phyloP scores from a whole-genome alignment of 2,113 vertebrate genomes.

The Camelus dromedarius region DNA sequence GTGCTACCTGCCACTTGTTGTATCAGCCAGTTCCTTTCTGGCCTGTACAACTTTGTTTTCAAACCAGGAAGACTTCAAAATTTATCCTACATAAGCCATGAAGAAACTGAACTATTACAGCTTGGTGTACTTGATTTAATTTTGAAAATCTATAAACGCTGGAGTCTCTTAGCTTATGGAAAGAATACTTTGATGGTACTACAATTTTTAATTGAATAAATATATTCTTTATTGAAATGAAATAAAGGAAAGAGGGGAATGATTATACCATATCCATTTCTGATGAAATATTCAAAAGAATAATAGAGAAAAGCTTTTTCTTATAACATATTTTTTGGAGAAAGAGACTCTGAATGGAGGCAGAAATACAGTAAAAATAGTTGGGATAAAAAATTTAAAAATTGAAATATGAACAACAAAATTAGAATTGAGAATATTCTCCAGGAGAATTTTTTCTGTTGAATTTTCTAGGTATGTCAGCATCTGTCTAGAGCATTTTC shows the following conservation, averaged over 20 bases:
- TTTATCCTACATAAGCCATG: neutral
- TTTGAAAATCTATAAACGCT: neutral
- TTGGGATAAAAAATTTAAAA: neutral
- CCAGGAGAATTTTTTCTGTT: neutral
- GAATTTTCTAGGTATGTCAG: neutral
- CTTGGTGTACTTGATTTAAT: neutral
- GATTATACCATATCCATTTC: neutral
- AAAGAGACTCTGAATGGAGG: neutral
- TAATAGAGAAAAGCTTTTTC: neutral
- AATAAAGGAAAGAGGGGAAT: conserved; percentile 14
- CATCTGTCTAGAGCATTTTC: neutral
- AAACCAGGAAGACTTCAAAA: neutral
- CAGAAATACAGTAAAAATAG: neutral
- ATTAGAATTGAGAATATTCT: neutral
- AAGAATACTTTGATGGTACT: conserved; percentile 7
- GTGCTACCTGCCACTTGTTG: neutral
- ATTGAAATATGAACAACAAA: neutral
- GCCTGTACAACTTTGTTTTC: neutral
- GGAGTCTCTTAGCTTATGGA: neutral
- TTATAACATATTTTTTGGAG: conserved; percentile 36
- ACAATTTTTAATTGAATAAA: conserved; percentile 53
- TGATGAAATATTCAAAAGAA: neutral
- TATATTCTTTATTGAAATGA: conserved; percentile 37
- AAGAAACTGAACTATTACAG: neutral
- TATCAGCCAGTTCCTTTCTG: neutral